Evolutionary conservation across 2,113 vertebrate genomes (phyloP).

Genomic region (Hemiscyllium ocellatum): DNA sequence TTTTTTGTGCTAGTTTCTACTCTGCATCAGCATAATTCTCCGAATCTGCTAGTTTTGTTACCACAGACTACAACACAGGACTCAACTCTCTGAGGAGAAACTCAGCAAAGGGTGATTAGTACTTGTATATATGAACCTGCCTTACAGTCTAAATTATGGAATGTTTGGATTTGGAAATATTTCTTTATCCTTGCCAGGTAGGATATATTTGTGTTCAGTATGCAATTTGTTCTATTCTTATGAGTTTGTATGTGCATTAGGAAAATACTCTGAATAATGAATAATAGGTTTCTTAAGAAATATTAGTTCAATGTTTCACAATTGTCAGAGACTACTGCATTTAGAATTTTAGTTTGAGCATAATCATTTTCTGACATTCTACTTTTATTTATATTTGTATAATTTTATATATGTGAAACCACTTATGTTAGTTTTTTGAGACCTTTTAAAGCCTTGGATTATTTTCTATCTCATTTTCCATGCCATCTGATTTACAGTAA

Average conservation of each 20-base stretch:
- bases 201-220: conserved; percentile 43
- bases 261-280: neutral
- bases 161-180: conserved; percentile 60
- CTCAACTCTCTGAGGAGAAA: neutral
- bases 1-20: conserved; percentile 37
- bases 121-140: conserved; percentile 55
- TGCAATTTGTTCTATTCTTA: neutral
- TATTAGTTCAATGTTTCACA: neutral
- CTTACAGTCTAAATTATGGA: conserved; percentile 58
- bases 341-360: neutral
- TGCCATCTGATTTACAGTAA: neutral
- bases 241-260: neutral
- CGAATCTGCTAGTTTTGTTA: neutral
- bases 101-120: neutral
- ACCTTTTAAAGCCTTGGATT: neutral
- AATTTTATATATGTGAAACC: neutral
- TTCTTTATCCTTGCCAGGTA: conserved; percentile 64
- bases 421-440: neutral
- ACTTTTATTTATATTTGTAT: no score
- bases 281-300: neutral
- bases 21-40: neutral
- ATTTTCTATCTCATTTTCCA: neutral
- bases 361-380: neutral
- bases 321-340: neutral
- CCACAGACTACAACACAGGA: neutral